These are phyloP conservation scores for Paratrypauchen microcephalus DNA, from an alignment of 2,797 vertebrate genomes.

Conservation along the genomic window DNA sequence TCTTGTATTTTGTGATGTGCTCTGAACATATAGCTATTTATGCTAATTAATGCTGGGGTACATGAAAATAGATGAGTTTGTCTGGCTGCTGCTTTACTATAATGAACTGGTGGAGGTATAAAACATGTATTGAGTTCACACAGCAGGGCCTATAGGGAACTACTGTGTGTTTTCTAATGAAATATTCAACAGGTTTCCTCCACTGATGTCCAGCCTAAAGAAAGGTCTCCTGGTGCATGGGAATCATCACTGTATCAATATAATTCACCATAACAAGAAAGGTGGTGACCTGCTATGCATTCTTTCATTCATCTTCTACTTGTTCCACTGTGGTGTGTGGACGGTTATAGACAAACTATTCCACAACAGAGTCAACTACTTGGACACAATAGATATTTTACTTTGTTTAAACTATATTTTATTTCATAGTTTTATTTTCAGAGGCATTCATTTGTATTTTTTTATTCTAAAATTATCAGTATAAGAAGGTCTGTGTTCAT, in stretches of 20 bases:
- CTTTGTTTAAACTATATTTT: not conserved
- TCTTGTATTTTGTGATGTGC: not conserved
- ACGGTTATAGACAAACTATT: not conserved
- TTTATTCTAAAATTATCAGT: too few species aligned
- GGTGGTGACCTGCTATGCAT: not conserved
- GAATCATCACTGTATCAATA: constrained; percentile 31
- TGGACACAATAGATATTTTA: not conserved
- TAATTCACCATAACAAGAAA: constrained; percentile 25
- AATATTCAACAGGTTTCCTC: constrained; percentile 62
- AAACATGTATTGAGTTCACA: constrained; percentile 16
- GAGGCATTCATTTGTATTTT: too few species aligned
- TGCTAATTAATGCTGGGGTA: not conserved
- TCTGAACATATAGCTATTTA: not conserved
- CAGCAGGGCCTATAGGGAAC: constrained; percentile 32
- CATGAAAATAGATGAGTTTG: not conserved
- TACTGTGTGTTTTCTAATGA: constrained; percentile 46
- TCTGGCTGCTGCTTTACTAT: not conserved
- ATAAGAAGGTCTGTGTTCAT: too few species aligned
- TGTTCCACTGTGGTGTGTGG: not conserved
- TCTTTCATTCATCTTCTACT: not conserved
- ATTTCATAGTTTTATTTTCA: too few species aligned
- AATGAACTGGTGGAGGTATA: not conserved
- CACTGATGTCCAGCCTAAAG: constrained; percentile 17
- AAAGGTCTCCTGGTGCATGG: constrained; percentile 14
- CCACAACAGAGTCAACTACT: not conserved